Percentiles rank a stretch among this genome's conserved stretches.
These are phyloP conservation scores for Dryadula phaetusa DNA, from an alignment of 2,888 invertebrate species.

Conservation along the genomic window DNA sequence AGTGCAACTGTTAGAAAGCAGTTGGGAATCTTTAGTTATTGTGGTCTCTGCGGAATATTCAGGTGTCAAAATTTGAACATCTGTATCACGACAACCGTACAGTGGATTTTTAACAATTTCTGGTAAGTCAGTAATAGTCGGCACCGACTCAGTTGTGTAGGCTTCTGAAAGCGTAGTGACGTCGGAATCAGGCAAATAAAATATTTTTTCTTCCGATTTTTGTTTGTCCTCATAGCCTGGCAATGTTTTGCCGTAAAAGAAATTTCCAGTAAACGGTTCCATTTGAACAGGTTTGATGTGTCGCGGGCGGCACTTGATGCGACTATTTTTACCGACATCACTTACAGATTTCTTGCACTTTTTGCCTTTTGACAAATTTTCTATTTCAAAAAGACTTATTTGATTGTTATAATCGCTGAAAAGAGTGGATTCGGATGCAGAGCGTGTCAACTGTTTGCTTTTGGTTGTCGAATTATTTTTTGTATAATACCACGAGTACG, in stretches of 20 bases:
- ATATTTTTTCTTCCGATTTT: slow-evolving; percentile 74
- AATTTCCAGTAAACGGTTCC: slow-evolving; percentile 79
- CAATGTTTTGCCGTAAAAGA: slow-evolving; percentile 76
- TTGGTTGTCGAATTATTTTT: slow-evolving; percentile 68
- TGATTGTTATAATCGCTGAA: slow-evolving; percentile 82
- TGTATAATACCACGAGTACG: slow-evolving; percentile 81
- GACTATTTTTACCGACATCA: slow-evolving; percentile 69
- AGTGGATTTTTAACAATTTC: slow-evolving; percentile 75
- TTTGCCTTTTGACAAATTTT: slow-evolving; percentile 58
- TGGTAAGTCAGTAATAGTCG: slow-evolving; percentile 70
- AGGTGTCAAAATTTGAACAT: slow-evolving; percentile 61
- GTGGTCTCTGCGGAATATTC: slow-evolving; percentile 63
- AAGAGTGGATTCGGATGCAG: slow-evolving; percentile 79
- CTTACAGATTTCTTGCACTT: slow-evolving; percentile 74
- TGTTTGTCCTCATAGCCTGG: slow-evolving; percentile 69
- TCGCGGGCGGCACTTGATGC: slow-evolving; percentile 68
- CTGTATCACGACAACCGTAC: slow-evolving; percentile 69
- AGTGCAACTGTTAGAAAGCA: slow-evolving; percentile 74
- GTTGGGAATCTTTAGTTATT: slow-evolving; percentile 70
- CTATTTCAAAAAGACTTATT: slow-evolving; percentile 75
- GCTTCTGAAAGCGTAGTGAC: slow-evolving; percentile 73
- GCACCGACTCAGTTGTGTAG: slow-evolving; percentile 67
- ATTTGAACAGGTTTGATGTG: slow-evolving; percentile 72
- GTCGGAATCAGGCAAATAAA: slow-evolving; percentile 77
- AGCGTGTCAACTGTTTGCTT: slow-evolving; percentile 66